Evolutionary conservation across 2,888 invertebrate species (phyloP).

Genomic region (Deilephila elpenor): DNA sequence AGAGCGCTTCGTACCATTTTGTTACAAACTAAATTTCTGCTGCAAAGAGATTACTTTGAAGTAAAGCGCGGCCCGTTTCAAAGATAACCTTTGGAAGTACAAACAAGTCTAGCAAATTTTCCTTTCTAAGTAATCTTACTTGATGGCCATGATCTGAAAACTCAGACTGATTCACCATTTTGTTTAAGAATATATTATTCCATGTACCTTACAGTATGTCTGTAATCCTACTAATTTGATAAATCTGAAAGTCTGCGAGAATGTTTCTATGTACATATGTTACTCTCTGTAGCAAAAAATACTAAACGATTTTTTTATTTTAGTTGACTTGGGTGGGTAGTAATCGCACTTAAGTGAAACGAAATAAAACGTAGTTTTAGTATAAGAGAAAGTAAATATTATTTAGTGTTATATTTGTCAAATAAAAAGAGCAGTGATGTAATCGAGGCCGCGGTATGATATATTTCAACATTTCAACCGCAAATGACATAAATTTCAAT

Average conservation of each 20-base stretch:
- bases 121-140: background rate
- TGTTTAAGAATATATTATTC: background rate
- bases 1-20: background rate
- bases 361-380: too few species aligned
- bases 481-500: slow-evolving; percentile 24
- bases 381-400: background rate
- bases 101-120: slow-evolving; percentile 7
- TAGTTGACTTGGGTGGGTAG: too few species aligned
- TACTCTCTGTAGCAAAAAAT: too few species aligned
- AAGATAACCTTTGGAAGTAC: slow-evolving; percentile 14
- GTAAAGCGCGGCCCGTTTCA: background rate
- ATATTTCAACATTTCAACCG: slow-evolving; percentile 4
- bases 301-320: too few species aligned
- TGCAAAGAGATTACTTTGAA: slow-evolving; percentile 18
- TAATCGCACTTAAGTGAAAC: too few species aligned
- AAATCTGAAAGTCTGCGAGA: too few species aligned
- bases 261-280: too few species aligned
- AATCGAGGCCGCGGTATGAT: background rate
- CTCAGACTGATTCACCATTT: background rate
- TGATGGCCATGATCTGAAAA: background rate
- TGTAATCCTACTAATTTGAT: too few species aligned
- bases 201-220: background rate
- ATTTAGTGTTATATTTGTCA: background rate
- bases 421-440: background rate
- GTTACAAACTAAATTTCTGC: slow-evolving; percentile 4